A percentile compares a stretch with the other conserved stretches of the same genome.
These are phyloP conservation scores for Carabus problematicus DNA, from an alignment of 2,888 invertebrate species.

Conservation along the genomic window DNA sequence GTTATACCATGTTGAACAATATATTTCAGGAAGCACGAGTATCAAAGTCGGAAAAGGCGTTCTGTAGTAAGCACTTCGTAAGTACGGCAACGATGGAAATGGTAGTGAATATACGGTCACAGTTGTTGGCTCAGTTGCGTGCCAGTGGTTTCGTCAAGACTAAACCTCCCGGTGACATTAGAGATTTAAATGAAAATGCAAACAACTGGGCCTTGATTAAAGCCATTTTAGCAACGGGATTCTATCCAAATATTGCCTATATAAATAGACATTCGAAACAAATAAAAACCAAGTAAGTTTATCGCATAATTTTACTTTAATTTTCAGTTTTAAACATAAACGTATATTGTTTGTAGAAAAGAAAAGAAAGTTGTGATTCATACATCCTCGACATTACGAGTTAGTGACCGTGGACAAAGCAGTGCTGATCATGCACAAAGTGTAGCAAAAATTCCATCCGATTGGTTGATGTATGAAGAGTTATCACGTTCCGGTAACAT, in stretches of 20 bases:
- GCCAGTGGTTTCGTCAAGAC: slow-evolving; percentile 76
- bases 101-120: slow-evolving; percentile 83
- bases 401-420: slow-evolving; percentile 55
- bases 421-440: slow-evolving; percentile 19
- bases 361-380: slow-evolving; percentile 70
- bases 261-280: slow-evolving; percentile 67
- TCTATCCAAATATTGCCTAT: slow-evolving; percentile 87
- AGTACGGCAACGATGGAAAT: slow-evolving; percentile 88
- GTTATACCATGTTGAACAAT: slow-evolving; percentile 7
- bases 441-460: slow-evolving; percentile 67
- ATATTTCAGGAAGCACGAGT: slow-evolving; percentile 63
- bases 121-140: slow-evolving; percentile 81
- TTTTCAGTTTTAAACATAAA: not conserved
- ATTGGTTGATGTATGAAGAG: slow-evolving; percentile 90
- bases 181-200: slow-evolving; percentile 83
- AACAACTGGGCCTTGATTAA: slow-evolving; percentile 92
- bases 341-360: slow-evolving; percentile 59
- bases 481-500: slow-evolving; percentile 74
- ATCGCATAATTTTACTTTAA: not conserved
- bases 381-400: slow-evolving; percentile 66
- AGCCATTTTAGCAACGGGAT: slow-evolving; percentile 84
- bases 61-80: slow-evolving; percentile 79
- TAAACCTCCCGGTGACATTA: slow-evolving; percentile 69
- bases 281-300: slow-evolving; percentile 34
- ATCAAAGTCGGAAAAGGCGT: slow-evolving; percentile 70